These are phyloP conservation scores for Tauraco hartlaubi DNA, from an alignment of 2,797 vertebrate genomes.

Conservation along the genomic window DNA sequence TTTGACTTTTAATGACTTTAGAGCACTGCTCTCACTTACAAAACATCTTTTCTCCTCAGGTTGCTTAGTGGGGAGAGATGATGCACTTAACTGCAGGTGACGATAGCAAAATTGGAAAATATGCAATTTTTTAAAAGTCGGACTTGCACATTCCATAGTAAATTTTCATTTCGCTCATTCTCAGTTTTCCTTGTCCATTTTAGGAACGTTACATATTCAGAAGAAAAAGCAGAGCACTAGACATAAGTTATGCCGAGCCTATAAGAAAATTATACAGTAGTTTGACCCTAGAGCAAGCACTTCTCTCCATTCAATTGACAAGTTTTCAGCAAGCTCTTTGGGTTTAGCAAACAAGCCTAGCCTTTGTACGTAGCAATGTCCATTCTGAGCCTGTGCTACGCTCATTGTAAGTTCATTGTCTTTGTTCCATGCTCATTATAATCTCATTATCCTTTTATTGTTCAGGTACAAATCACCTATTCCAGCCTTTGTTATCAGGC, in stretches of 20 bases:
- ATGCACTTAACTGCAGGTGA: not conserved
- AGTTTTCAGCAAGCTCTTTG: not conserved
- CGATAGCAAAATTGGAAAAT: not conserved
- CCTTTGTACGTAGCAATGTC: not conserved
- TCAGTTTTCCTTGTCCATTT: not conserved
- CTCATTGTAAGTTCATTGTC: not conserved
- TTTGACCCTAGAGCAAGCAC: not conserved
- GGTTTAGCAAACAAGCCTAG: not conserved
- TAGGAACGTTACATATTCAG: not conserved
- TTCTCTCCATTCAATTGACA: not conserved
- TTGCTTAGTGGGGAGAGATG: not conserved
- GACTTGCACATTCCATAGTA: not conserved
- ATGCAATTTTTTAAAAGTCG: not conserved
- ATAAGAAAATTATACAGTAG: not conserved
- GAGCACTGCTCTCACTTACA: not conserved
- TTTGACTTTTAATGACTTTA: not conserved
- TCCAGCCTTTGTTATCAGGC: not conserved
- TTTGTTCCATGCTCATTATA: not conserved
- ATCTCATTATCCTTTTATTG: not conserved
- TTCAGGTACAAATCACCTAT: not conserved
- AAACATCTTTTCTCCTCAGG: not conserved
- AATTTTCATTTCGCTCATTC: not conserved
- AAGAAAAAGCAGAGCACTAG: not conserved
- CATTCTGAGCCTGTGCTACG: not conserved
- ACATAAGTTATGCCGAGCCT: fast-evolving